Evolutionary conservation across 2,113 vertebrate species (phyloP), one percentile per base, ranked within the genome.

Genomic region (Suncus etruscus): DNA sequence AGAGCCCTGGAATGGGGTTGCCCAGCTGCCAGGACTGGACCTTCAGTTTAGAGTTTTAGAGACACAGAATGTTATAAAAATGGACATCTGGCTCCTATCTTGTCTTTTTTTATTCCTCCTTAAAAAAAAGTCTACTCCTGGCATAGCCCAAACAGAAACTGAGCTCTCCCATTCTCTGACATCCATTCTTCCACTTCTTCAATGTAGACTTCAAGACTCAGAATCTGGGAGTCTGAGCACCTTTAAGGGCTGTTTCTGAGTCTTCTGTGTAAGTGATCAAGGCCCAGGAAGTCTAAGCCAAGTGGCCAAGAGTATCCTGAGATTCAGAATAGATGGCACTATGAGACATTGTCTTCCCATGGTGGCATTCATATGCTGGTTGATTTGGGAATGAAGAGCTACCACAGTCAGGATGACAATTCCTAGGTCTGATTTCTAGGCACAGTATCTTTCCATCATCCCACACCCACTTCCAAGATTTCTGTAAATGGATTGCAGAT

Each of bases 401-500:
- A 61, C 16, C 11, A 54, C 6, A 66, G 27, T 90, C 50, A 8
- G 92, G 73, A 65, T 82, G 50, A 74, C 90, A 86, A 54, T 81
- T 81, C 88, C 8, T 48, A 15, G 58, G 76, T 83, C 24, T 88
- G 86, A 78, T 63, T 94, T 87, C 78, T 25, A 68, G 94, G 90
- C 83, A 83, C 3, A 73, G 72, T 80, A 54, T 90, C 77, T 88
- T 80, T 86, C 85, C 86, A 50, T 95, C 79, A 4, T 85, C 80
- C 88, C 61, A 31, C 93, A 89, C 58, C 73, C 88, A 88, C 86
- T 90, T 80, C 63, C 83, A 87, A 90, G 77, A 69, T 63, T 85
- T 93, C 83, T 25, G 1, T 50, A 89, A 50, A 82, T 75, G 50
- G 16, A 15, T 90, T 76, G 93, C 92, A 94, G 89, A 83, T 94